Evolutionary conservation across 2,888 invertebrate genomes (phyloP), one percentile per base, ranked within the genome.

Genomic region (Drosophila birchii): DNA sequence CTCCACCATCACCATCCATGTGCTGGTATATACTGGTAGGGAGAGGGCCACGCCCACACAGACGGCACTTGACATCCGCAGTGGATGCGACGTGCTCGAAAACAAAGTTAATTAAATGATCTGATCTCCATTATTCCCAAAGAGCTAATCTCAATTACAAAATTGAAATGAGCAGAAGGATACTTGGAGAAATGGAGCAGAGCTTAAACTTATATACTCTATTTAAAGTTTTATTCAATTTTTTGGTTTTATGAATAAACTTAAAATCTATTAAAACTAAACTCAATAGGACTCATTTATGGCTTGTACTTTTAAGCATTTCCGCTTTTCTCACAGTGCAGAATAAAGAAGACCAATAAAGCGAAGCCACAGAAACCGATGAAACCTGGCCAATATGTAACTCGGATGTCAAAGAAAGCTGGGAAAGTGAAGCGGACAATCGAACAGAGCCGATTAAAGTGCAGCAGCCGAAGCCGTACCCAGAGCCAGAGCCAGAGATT

Each of bases 81-180:
- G 73, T 64, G 53, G 69, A 49, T 64, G 63, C 67, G 70, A 83
- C 88, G 84, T 83, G 79, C 84, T 83, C 79, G 89, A 88, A 80
- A 86, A 82, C 81, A 90, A 91, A 91, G 86, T 90, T 91, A 91
- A 91, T 91, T 91, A 91, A 91, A 90, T 90, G 90, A 90, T 91
- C 87, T 86, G 89, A 91, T 91, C 91, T 90, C 84, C 84, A 88
- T 90, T 90, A 89, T 89, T 80, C 88, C 89, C 86, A 86, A 78
- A 87, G 87, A 83, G 90, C 84, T 86, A 90, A 88, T 89, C 91
- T 88, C 88, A 90, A 89, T 91, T 91, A 91, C 88, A 84, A 89
- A 90, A 91, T 90, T 89, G 88, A 90, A 91, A 84, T 90, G 90
- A 91, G 83, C 87, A 83, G 79, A 62, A 70, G 63, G 72, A 72